Base-by-base conservation (phyloP, 2,113 vertebrate species). In the Callithrix jacchus region DNA sequence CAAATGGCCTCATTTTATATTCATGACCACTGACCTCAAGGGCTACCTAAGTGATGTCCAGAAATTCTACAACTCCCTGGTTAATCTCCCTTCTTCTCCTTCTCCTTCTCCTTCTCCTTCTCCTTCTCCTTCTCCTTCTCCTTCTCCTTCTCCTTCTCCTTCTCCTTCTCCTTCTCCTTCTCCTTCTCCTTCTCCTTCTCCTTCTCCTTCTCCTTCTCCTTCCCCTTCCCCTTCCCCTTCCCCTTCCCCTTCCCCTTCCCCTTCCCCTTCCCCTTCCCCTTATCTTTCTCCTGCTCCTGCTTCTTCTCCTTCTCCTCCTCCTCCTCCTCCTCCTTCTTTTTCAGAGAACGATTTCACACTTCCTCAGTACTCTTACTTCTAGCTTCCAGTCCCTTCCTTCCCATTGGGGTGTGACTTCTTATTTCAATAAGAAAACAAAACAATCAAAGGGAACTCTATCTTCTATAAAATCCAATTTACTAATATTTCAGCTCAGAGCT, bases 371-470 rank as follows among this genome's bases (percentile, higher is more conserved):
- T 76, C 32, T 77, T 47, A 94, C 18, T 18, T 17, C 32, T 32
- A 37, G 17, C 14, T 80, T 9, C 56, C 3, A 79, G 21, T 8
- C 4, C 10, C 40, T 54, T 61, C 18, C 23, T 89, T 14, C 25
- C 52, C 74, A 42, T 87, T 37, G 79, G 2, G 27, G 4, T 6
- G 6, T 68, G 35, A 66, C 54, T 79, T 91, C 49, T 74, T 76
- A 74, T 52, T 89, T 89, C 83, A 83, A 27, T 54, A 42, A 94
- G 37, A 77, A 93, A 84, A 21, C 35, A 80, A 93, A 93, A 71
- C 6, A 52, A 49, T 84, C 37, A 80, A 70, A 80, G 25, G 58
- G 3, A 74, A 14, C 4, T 32, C 32, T 6, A 8, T 92, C 25
- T 74, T 87, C 40, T 54, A 30, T 17, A 64, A n/a, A 5, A 87